Base-by-base conservation (phyloP, 2,797 vertebrate genomes). In the Rhincodon typus region DNA sequence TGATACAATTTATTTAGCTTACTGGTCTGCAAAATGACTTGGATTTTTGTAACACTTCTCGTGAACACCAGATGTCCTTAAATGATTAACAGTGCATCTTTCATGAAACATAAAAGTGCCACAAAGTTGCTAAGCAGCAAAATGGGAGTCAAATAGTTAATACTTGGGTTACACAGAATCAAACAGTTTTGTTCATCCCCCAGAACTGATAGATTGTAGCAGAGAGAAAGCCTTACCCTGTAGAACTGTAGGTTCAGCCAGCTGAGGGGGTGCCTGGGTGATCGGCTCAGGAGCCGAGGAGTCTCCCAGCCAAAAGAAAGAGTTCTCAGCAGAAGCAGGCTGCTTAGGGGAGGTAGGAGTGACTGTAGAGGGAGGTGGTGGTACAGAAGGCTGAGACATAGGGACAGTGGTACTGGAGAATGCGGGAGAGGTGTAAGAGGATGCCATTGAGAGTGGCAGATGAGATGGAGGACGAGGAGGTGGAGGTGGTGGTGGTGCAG, bases 341-440 rank as follows among this genome's bases (percentile, higher is more conserved):
- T 53, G 94, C 94, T 95, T 95, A 70, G 94, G 94, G 69, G 94
- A 95, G 70, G 94, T 57, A 97, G 98, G 98, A 98, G 98, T 97
- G 97, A 98, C 99, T 99, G 99, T 98, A 98, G 98, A 98, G 98
- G 99, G 98, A 99, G 98, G 99, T 98, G 98, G 98, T 97, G 99
- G 97, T 98, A 98, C 98, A 98, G 98, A 98, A 98, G 98, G 98
- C 98, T 98, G 99, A 98, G 98, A 98, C 98, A 98, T 98, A 98
- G 98, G 98, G 98, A 98, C 97, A 97, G 97, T 98, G 97, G 97
- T 97, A 97, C 97, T 97, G 96, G 98, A 98, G 97, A 98, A 98
- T 96, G 97, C 96, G 96, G 97, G 96, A 96, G 97, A 96, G 96
- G 97, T 97, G 97, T 97, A 98, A 97, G 97, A 96, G 96, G 97